A percentile compares a stretch with the other conserved stretches of the same genome.
phyloP scores from a whole-genome alignment of 2,888 invertebrate species.

The Oithona nana region DNA sequence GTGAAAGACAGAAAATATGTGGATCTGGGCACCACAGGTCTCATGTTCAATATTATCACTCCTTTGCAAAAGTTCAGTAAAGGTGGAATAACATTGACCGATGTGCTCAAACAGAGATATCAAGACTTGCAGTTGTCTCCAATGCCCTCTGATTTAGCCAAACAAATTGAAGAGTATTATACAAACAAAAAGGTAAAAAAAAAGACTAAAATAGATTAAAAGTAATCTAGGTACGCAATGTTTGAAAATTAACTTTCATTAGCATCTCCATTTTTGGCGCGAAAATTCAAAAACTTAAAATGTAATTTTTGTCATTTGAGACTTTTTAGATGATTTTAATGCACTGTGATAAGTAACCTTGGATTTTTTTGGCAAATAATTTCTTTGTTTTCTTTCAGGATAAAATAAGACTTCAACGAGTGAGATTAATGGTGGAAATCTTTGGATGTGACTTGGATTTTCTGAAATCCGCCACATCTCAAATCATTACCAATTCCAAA shows the following conservation, averaged over 20 bases:
- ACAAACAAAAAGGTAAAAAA: not conserved
- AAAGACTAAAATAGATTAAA: too few species aligned
- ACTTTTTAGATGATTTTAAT: too few species aligned
- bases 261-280: too few species aligned
- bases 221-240: too few species aligned
- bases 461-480: not conserved
- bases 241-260: too few species aligned
- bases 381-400: not conserved
- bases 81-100: not conserved
- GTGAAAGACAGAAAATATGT: not conserved
- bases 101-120: not conserved
- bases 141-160: not conserved
- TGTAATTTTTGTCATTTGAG: too few species aligned
- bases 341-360: too few species aligned
- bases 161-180: not conserved
- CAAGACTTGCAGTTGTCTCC: not conserved
- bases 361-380: too few species aligned
- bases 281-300: too few species aligned
- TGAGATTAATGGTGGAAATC: not conserved
- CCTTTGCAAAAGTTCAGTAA: slow-evolving; percentile 1
- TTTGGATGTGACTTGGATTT: not conserved
- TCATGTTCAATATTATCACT: slow-evolving; percentile 1
- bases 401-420: not conserved
- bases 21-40: not conserved
- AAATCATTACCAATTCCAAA: slow-evolving; percentile 3